Evolutionary conservation across 2,888 invertebrate species (phyloP).

Genomic region (Abrostola tripartita): DNA sequence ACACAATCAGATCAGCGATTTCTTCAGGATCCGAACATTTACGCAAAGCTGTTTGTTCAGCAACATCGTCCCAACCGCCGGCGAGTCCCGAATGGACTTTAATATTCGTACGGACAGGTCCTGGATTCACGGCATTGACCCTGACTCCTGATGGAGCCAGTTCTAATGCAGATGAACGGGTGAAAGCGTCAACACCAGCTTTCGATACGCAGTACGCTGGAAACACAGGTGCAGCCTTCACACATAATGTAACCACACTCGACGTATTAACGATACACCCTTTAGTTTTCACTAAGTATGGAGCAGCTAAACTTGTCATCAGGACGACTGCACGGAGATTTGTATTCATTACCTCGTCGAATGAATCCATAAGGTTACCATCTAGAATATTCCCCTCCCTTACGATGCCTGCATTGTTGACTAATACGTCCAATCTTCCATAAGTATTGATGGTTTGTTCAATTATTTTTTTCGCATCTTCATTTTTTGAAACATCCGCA

Average conservation of each 20-base stretch:
- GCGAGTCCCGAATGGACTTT: conserved; percentile 1
- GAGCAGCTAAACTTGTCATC: conserved; percentile 60
- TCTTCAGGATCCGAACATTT: conserved; percentile 61
- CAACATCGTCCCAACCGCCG: conserved; percentile 7
- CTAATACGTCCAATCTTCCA: conserved; percentile 61
- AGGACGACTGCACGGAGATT: conserved; percentile 24
- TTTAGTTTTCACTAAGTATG: conserved; percentile 61
- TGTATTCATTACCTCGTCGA: conserved; percentile 22
- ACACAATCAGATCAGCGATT: conserved; percentile 59
- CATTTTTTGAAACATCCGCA: conserved; percentile 59
- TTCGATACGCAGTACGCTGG: conserved; percentile 32
- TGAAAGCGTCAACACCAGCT: conserved; percentile 37
- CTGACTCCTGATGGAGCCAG: conserved; percentile 30
- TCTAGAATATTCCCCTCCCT: neutral
- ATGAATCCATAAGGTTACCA: conserved; percentile 30
- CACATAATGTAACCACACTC: conserved; percentile 48
- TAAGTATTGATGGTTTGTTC: conserved; percentile 55
- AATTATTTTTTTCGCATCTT: conserved; percentile 50
- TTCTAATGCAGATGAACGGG: conserved; percentile 27
- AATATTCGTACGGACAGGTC: conserved; percentile 31
- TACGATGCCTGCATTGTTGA: conserved; percentile 62
- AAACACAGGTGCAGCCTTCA: neutral
- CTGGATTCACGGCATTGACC: conserved; percentile 42
- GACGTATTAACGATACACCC: conserved; percentile 69
- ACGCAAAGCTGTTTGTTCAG: conserved; percentile 12